Evolutionary conservation across 1,140 invertebrate species (phyloP).

Genomic region (Cydia amplana): DNA sequence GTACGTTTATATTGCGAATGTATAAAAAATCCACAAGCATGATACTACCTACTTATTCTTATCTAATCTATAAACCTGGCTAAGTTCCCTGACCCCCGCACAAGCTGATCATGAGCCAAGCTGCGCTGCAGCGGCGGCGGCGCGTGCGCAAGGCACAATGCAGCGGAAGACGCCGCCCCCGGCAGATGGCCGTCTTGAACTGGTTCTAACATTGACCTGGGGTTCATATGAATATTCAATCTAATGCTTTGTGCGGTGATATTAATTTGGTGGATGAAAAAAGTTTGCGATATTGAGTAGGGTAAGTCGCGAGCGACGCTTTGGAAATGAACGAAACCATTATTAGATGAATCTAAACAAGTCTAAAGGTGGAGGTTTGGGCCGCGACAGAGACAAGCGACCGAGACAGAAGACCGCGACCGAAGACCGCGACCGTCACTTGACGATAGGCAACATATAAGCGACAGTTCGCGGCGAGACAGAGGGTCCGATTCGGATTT

Average conservation of each 20-base stretch:
- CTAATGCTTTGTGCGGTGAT: slow-evolving; percentile 25
- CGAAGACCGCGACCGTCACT: too few species aligned
- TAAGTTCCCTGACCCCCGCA: slow-evolving; percentile 60
- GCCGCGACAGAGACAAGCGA: too few species aligned
- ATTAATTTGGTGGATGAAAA: slow-evolving; percentile 24
- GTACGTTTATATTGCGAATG: too few species aligned
- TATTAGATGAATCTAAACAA: neutral
- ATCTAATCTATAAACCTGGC: neutral
- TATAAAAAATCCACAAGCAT: neutral
- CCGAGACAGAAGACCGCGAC: too few species aligned
- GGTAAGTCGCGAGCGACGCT: neutral
- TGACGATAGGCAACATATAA: too few species aligned
- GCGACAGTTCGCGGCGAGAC: too few species aligned
- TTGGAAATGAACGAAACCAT: neutral
- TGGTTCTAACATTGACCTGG: slow-evolving; percentile 67
- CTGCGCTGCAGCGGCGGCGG: slow-evolving; percentile 52
- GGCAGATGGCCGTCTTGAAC: slow-evolving; percentile 72
- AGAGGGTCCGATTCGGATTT: too few species aligned
- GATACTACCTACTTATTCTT: neutral
- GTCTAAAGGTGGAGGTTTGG: too few species aligned
- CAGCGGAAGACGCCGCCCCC: slow-evolving; percentile 73
- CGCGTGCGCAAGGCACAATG: slow-evolving; percentile 71
- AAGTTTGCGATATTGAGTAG: slow-evolving; percentile 13
- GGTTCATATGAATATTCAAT: slow-evolving; percentile 43
- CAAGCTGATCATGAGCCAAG: slow-evolving; percentile 39